These are phyloP conservation scores for Sebastes paucispinis DNA, from an alignment of 2,797 vertebrate genomes.

Conservation along the genomic window DNA sequence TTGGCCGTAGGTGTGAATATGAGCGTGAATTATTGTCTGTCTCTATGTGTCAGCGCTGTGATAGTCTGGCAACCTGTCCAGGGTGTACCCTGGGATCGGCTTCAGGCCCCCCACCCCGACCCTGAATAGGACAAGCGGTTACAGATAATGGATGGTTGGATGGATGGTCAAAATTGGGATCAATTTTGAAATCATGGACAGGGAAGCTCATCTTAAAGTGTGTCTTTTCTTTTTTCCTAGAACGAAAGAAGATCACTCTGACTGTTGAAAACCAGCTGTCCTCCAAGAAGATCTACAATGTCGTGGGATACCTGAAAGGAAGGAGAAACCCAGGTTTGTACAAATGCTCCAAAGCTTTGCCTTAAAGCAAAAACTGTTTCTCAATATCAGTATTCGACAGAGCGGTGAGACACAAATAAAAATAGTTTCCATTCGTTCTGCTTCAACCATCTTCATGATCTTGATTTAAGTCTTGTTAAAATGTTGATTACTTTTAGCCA, in stretches of 20 bases:
- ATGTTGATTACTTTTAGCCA: background rate
- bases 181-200: no score
- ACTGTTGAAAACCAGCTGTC: slow-evolving; percentile 82
- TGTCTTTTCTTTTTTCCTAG: slow-evolving; percentile 65
- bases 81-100: no score
- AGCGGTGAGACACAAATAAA: background rate
- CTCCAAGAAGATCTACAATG: slow-evolving; percentile 88
- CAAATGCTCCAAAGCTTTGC: background rate
- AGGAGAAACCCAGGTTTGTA: slow-evolving; percentile 86
- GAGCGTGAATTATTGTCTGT: no score
- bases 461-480: background rate
- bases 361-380: background rate
- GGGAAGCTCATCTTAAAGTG: background rate
- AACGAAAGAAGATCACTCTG: slow-evolving; percentile 81
- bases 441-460: no score
- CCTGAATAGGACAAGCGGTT: no score
- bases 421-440: background rate
- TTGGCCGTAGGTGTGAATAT: no score
- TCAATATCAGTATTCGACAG: background rate
- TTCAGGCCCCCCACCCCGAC: no score
- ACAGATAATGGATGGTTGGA: no score
- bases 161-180: no score
- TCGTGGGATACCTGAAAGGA: slow-evolving; percentile 90
- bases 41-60: background rate
- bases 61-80: background rate